Conservation (phyloP, 2,797 vertebrate genomes). For the Trachurus trachurus region DNA sequence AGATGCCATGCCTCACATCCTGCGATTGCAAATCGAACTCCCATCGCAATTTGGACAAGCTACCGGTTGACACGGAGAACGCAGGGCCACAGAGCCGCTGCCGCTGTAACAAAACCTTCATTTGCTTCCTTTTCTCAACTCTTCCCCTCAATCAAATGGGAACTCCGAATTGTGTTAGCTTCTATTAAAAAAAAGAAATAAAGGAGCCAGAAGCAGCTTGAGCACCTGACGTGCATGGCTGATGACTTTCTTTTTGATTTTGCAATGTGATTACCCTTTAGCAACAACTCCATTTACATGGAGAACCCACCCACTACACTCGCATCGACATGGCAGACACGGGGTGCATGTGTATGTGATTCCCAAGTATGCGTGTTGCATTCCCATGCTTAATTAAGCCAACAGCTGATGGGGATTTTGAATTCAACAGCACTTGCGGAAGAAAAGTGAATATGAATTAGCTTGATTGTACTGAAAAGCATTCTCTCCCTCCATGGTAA, state of each 20-base stretch:
- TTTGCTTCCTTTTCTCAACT: conserved; percentile 33
- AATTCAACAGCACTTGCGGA: neutral
- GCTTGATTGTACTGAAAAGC: neutral
- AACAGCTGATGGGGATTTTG: conserved; percentile 30
- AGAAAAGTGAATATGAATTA: conserved; percentile 30
- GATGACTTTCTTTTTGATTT: conserved; percentile 18
- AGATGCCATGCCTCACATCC: conserved; percentile 41
- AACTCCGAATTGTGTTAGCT: conserved; percentile 50
- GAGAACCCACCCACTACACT: neutral
- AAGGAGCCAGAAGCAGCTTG: conserved; percentile 16
- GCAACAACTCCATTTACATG: conserved; percentile 16
- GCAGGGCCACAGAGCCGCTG: neutral
- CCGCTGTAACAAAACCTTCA: conserved; percentile 14
- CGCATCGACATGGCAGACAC: conserved; percentile 12
- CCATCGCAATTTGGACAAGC: conserved; percentile 13
- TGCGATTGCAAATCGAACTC: conserved; percentile 59
- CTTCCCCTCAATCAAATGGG: conserved; percentile 37
- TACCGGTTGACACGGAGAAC: conserved; percentile 26
- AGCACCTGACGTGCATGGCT: conserved; percentile 31
- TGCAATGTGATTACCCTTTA: neutral
- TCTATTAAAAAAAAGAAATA: conserved; percentile 56
- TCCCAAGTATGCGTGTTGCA: neutral
- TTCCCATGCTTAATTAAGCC: conserved; percentile 36
- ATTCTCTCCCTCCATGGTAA: neutral
- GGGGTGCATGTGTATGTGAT: neutral